Evolutionary conservation across 2,888 invertebrate species (phyloP).

Genomic region (Oithona nana): DNA sequence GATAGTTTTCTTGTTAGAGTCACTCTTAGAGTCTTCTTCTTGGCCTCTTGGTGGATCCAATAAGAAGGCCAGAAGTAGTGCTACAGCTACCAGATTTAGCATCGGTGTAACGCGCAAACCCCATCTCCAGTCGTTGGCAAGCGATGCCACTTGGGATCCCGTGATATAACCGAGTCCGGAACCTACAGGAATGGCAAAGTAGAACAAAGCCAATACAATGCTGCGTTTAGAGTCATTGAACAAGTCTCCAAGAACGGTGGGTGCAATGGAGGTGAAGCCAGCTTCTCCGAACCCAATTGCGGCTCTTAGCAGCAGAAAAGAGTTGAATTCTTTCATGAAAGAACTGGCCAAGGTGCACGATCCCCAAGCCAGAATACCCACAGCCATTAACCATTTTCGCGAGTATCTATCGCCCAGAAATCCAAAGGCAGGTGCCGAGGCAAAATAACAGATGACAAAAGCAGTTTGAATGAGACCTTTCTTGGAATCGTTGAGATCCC

Average conservation of each 20-base stretch:
- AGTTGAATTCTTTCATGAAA: background rate
- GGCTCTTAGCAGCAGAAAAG: conserved; percentile 8
- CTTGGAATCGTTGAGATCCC: background rate
- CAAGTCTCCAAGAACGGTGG: conserved; percentile 15
- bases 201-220: conserved; percentile 14
- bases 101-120: conserved; percentile 13
- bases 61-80: conserved; percentile 3
- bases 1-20: background rate
- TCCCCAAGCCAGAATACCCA: conserved; percentile 9
- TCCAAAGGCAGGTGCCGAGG: conserved; percentile 12
- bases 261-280: conserved; percentile 15
- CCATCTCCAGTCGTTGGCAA: conserved; percentile 7
- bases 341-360: background rate
- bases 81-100: conserved; percentile 6
- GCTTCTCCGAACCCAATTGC: conserved; percentile 15
- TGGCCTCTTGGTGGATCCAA: conserved; percentile 12
- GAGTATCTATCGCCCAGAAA: conserved; percentile 13
- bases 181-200: conserved; percentile 18
- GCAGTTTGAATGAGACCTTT: conserved; percentile 13
- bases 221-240: background rate
- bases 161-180: conserved; percentile 10
- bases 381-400: conserved; percentile 13
- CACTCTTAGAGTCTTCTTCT: background rate
- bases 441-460: conserved; percentile 15
- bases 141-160: background rate